These are phyloP conservation scores for Drosophila pandora DNA, from an alignment of 1,140 invertebrate species.

Conservation along the genomic window DNA sequence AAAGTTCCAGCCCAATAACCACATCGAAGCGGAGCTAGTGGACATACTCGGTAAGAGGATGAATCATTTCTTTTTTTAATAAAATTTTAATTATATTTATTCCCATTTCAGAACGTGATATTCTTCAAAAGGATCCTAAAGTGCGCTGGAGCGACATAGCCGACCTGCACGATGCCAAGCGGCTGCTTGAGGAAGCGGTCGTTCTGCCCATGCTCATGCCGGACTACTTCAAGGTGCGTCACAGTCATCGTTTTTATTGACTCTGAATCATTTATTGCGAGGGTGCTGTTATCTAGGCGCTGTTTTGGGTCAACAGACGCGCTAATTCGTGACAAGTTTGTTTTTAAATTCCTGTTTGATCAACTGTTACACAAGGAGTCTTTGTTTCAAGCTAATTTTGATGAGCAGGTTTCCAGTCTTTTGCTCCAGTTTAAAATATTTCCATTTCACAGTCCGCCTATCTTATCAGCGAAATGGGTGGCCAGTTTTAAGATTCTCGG, in stretches of 20 bases:
- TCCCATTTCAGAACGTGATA: constrained; percentile 91
- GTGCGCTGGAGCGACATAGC: constrained; percentile 99
- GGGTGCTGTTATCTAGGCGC: constrained; percentile 18
- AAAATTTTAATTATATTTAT: not conserved
- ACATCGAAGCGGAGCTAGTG: constrained; percentile 95
- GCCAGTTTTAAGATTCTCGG: not conserved
- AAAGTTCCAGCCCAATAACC: constrained; percentile 95
- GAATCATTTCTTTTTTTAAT: not conserved
- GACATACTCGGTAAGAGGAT: constrained; percentile 91
- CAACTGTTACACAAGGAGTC: not conserved
- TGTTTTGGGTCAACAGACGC: constrained; percentile 34
- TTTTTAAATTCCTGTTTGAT: constrained; percentile 1
- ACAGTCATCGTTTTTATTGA: not conserved
- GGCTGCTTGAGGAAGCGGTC: constrained; percentile 98
- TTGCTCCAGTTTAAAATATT: not conserved
- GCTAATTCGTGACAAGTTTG: not conserved
- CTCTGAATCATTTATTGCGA: constrained; percentile 48
- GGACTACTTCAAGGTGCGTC: constrained; percentile 96
- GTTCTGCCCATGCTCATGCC: constrained; percentile 99
- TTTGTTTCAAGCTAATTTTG: not conserved
- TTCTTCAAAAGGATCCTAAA: constrained; percentile 98
- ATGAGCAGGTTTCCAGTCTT: not conserved
- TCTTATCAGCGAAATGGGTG: constrained; percentile 11
- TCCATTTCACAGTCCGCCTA: constrained; percentile 8
- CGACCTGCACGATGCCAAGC: constrained; percentile 97